Evolutionary conservation across 2,113 vertebrate species (phyloP).

Genomic region (Ranitomeya imitator): DNA sequence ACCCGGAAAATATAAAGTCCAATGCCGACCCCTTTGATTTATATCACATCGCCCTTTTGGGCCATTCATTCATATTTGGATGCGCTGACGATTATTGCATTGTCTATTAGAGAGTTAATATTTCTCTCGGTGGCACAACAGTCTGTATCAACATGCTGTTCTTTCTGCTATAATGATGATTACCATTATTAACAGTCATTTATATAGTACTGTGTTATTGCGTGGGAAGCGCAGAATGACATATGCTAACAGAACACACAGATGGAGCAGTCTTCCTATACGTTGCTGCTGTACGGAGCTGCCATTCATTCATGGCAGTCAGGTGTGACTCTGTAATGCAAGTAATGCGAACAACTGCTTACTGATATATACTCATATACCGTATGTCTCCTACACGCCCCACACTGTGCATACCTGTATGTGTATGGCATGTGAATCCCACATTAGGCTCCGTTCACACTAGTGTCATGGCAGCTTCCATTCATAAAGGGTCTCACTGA

Average conservation of each 20-base stretch:
- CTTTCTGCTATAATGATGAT: conserved; percentile 23
- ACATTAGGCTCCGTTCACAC: not conserved
- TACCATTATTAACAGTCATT: conserved; percentile 40
- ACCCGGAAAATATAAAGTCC: not conserved
- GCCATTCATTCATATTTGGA: not conserved
- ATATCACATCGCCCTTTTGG: not conserved
- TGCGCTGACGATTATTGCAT: not conserved
- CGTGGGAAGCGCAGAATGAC: not conserved
- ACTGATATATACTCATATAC: not conserved
- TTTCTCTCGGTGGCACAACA: conserved; percentile 8
- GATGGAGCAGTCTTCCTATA: conserved; percentile 25
- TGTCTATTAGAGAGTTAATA: not conserved
- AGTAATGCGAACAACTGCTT: no score
- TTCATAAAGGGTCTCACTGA: no score
- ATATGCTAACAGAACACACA: conserved; percentile 17
- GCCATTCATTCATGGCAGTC: not conserved
- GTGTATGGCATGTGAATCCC: not conserved
- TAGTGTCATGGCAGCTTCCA: no score
- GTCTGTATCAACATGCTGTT: conserved; percentile 27
- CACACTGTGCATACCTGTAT: not conserved
- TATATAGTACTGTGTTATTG: conserved; percentile 20
- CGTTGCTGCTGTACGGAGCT: not conserved
- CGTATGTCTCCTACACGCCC: not conserved
- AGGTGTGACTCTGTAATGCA: not conserved
- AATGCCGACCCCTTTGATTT: not conserved